A percentile compares a stretch with the other conserved stretches of the same genome.
Conservation (phyloP, 2,113 vertebrate species). For the Cyprinodon variegatus region DNA sequence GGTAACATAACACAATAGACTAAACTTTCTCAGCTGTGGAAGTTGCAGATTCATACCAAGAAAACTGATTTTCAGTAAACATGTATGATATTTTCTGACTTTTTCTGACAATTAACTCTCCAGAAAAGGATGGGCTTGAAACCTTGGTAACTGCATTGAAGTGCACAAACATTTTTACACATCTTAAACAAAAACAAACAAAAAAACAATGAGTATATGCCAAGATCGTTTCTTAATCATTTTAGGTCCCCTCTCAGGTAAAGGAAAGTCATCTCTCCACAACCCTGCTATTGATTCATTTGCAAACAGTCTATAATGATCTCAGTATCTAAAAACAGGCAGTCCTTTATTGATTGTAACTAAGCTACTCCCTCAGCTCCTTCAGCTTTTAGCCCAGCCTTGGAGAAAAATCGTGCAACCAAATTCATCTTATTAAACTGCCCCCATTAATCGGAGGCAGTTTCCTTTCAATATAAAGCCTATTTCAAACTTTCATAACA, state of each 20-base stretch:
- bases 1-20: too few species aligned
- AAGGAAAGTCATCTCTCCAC: slow-evolving; percentile 37
- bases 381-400: slow-evolving; percentile 37
- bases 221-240: slow-evolving; percentile 11
- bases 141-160: slow-evolving; percentile 11
- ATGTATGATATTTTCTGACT: slow-evolving; percentile 53
- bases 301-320: slow-evolving; percentile 52
- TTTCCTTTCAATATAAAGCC: not conserved
- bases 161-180: not conserved
- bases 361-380: slow-evolving; percentile 36
- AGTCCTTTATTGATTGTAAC: slow-evolving; percentile 62
- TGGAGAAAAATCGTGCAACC: slow-evolving; percentile 56
- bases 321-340: slow-evolving; percentile 60
- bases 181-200: slow-evolving; percentile 11
- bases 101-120: slow-evolving; percentile 17
- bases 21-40: slow-evolving; percentile 35
- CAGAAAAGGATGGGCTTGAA: slow-evolving; percentile 8
- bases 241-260: slow-evolving; percentile 58
- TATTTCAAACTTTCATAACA: too few species aligned
- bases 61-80: slow-evolving; percentile 58
- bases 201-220: slow-evolving; percentile 33
- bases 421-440: slow-evolving; percentile 42
- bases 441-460: slow-evolving; percentile 12
- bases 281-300: slow-evolving; percentile 69
- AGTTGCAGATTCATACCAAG: slow-evolving; percentile 52